Percentiles rank a stretch among this genome's conserved stretches.
Conservation (phyloP, 2,888 invertebrate species). For the Eurytoma californica region DNA sequence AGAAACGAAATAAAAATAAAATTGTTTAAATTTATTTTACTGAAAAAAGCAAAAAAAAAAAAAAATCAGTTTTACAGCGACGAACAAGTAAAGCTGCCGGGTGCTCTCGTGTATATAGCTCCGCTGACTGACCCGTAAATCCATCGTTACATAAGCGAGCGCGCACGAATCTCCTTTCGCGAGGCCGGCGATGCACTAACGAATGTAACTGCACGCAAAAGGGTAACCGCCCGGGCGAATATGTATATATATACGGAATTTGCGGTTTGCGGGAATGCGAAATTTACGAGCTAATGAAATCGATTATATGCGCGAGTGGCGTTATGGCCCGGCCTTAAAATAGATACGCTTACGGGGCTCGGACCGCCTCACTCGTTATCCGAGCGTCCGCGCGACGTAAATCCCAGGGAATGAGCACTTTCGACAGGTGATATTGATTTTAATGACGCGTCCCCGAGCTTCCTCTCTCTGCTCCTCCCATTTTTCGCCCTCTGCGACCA, state of each 20-base stretch:
- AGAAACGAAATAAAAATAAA: too few species aligned
- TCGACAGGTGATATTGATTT: constrained; percentile 55
- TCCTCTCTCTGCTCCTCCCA: background rate
- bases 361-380: constrained; percentile 34
- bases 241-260: constrained; percentile 41
- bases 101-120: background rate
- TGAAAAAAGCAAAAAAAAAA: too few species aligned
- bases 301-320: constrained; percentile 55
- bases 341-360: constrained; percentile 52
- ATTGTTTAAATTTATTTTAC: too few species aligned
- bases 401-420: constrained; percentile 49
- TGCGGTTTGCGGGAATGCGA: constrained; percentile 54
- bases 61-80: too few species aligned
- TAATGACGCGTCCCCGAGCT: constrained; percentile 11
- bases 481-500: too few species aligned
- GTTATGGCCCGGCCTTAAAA: constrained; percentile 52
- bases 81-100: too few species aligned
- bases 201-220: background rate
- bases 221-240: background rate
- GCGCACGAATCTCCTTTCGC: background rate
- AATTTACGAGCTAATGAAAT: constrained; percentile 59
- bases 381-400: constrained; percentile 32
- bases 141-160: constrained; percentile 2
- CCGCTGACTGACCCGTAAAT: constrained; percentile 7
- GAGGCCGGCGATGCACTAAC: constrained; percentile 13